phyloP scores from a whole-genome alignment of 2,797 vertebrate species.

The Sebastes hubbsi region DNA sequence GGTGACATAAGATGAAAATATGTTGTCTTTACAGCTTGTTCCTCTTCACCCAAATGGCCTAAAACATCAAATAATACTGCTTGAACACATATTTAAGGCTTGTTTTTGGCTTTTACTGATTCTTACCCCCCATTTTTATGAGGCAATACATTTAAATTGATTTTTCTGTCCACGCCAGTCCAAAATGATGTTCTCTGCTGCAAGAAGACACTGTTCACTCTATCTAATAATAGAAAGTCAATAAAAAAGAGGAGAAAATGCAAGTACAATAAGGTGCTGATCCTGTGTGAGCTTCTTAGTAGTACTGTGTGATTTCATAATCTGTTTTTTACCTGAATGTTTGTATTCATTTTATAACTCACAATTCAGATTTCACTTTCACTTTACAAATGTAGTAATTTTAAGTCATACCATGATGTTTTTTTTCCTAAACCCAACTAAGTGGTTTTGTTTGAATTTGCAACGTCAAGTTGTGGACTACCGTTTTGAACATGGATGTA shows the following conservation, averaged over 20 bases:
- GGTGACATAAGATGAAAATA: not conserved
- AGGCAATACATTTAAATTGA: not conserved
- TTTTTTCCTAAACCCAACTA: not conserved
- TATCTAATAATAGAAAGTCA: not conserved
- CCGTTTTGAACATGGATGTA: too few relatives aligned
- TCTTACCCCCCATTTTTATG: not conserved
- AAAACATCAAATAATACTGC: too few relatives aligned
- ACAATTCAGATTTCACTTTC: not conserved
- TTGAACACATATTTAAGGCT: not conserved
- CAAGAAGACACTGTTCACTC: not conserved
- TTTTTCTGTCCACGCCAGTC: not conserved
- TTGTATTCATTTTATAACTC: not conserved
- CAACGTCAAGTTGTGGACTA: not conserved
- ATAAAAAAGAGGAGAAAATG: not conserved
- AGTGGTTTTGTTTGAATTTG: not conserved
- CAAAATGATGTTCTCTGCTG: not conserved
- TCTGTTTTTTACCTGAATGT: rapidly evolving
- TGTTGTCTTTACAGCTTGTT: not conserved
- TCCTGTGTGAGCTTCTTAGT: not conserved
- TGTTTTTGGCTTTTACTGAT: not conserved
- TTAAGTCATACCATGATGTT: not conserved
- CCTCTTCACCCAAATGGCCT: not conserved
- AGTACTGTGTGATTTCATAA: not conserved
- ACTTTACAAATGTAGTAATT: not conserved
- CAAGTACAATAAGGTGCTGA: not conserved